Conservation (phyloP, 2,113 vertebrate species). For the Gnathonemus echidnorhynchus region DNA sequence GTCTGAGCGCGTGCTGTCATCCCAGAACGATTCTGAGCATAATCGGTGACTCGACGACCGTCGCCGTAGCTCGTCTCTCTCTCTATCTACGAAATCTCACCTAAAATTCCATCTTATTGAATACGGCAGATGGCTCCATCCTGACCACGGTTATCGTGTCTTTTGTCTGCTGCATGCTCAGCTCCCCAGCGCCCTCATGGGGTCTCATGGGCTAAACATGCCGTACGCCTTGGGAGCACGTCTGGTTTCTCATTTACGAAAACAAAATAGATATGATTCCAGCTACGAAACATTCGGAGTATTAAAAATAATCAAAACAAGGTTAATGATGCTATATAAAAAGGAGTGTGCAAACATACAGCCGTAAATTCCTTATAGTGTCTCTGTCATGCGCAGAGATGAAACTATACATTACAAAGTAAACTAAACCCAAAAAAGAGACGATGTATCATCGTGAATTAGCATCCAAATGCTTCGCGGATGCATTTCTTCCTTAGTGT, state of each 20-base stretch:
- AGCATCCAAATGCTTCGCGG: neutral
- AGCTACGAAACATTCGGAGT: neutral
- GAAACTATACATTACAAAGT: neutral
- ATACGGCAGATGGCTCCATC: neutral
- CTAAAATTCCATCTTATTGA: neutral
- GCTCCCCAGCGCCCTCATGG: neutral
- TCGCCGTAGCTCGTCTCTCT: neutral
- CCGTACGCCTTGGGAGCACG: neutral
- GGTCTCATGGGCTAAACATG: neutral
- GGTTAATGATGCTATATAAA: neutral
- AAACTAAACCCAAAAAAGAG: neutral
- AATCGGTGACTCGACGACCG: neutral
- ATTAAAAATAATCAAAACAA: constrained; percentile 16
- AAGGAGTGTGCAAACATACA: neutral
- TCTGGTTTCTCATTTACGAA: neutral
- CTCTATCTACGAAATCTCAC: neutral
- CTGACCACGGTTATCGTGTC: neutral
- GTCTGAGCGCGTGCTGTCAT: neutral
- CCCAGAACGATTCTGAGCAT: neutral
- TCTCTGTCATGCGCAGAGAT: neutral
- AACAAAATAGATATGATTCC: neutral
- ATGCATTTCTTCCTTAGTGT: neutral
- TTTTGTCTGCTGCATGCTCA: neutral
- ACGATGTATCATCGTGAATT: neutral
- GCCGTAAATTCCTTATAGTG: neutral